Conservation (phyloP, 2,888 invertebrate genomes). For the Stictocephala bisonia region DNA sequence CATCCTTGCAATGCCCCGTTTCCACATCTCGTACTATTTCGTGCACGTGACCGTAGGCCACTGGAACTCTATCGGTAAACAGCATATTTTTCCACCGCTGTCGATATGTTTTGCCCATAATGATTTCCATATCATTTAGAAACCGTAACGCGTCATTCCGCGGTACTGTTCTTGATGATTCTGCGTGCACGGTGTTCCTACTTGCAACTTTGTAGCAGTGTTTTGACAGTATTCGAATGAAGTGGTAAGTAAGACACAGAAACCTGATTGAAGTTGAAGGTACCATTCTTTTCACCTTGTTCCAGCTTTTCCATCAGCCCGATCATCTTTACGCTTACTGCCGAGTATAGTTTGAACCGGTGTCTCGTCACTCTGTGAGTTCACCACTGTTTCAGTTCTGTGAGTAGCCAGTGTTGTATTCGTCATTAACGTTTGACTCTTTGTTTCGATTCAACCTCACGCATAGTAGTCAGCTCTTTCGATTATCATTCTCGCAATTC, state of each 20-base stretch:
- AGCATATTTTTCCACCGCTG: constrained; percentile 13
- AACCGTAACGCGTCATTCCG: not conserved
- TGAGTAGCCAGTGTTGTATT: too few relatives aligned
- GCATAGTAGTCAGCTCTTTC: too few relatives aligned
- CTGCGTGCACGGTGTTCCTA: constrained; percentile 8
- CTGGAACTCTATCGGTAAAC: not conserved
- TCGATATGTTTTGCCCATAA: not conserved
- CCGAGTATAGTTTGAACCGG: not conserved
- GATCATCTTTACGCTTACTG: not conserved
- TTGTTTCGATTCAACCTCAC: too few relatives aligned
- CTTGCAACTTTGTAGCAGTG: not conserved
- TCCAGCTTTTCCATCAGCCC: not conserved
- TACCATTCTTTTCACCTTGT: not conserved
- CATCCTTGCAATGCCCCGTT: not conserved
- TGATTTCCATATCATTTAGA: not conserved
- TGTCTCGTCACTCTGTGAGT: too few relatives aligned
- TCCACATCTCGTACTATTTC: not conserved
- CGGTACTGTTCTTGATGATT: not conserved
- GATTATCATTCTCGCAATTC: too few relatives aligned
- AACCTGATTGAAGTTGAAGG: not conserved
- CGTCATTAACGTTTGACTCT: too few relatives aligned
- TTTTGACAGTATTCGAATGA: not conserved
- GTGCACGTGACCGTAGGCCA: constrained; percentile 1
- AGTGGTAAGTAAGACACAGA: not conserved
- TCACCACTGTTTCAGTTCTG: not conserved